Evolutionary conservation across 2,888 invertebrate genomes (phyloP).

Genomic region (Diarsia mendica): DNA sequence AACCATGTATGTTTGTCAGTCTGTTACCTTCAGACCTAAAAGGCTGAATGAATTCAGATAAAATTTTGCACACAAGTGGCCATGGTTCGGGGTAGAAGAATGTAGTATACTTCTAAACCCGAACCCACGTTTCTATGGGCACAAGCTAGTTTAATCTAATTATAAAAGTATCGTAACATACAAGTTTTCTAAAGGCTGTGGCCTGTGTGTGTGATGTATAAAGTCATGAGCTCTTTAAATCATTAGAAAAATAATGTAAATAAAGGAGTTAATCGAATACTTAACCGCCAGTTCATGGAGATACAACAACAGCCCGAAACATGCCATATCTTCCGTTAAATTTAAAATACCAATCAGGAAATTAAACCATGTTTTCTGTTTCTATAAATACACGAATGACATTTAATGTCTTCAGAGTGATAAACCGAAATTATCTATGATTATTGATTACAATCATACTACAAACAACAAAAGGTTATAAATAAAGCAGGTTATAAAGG

Average conservation of each 20-base stretch:
- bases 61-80: neutral
- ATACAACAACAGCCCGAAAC: neutral
- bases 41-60: neutral
- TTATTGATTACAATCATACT: neutral
- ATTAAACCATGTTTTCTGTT: neutral
- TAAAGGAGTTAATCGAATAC: neutral
- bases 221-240: neutral
- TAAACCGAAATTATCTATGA: constrained; percentile 1
- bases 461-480: constrained; percentile 15
- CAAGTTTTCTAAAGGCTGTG: neutral
- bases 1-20: too few species aligned
- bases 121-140: neutral
- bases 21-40: too few species aligned
- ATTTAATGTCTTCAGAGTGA: constrained; percentile 7
- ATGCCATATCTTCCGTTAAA: neutral
- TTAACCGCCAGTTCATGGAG: constrained; percentile 5
- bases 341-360: too few species aligned
- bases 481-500: too few species aligned
- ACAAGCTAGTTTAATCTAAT: neutral
- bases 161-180: neutral
- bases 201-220: neutral
- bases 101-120: neutral
- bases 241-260: neutral
- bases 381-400: neutral
- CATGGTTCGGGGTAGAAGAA: neutral